Evolutionary conservation across 2,888 invertebrate genomes (phyloP).

Genomic region (Spilosoma lubricipeda): DNA sequence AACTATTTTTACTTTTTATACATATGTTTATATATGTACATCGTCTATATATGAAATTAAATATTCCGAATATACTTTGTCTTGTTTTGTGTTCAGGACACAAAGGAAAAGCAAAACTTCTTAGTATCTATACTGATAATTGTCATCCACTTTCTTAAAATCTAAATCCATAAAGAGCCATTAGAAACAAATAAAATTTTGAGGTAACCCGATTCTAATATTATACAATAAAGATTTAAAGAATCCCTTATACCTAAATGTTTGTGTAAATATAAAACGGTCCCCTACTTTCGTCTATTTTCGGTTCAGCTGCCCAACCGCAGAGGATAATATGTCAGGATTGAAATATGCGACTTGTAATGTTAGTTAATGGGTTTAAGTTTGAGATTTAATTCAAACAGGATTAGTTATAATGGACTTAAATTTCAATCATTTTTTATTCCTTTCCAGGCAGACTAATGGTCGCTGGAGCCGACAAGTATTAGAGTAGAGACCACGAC

Average conservation of each 20-base stretch:
- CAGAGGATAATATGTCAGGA: constrained; percentile 1
- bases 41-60: no score
- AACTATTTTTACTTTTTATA: no score
- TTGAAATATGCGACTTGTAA: constrained; percentile 1
- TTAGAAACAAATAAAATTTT: neutral
- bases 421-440: neutral
- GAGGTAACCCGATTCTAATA: neutral
- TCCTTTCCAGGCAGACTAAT: no score
- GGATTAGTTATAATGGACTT: neutral
- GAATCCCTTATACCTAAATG: neutral
- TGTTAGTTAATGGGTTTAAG: neutral
- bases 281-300: constrained; percentile 1
- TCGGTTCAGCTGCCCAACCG: neutral
- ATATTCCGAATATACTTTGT: neutral
- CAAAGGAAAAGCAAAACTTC: neutral
- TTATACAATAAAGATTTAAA: constrained; percentile 2
- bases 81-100: neutral
- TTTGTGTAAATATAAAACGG: constrained; percentile 9
- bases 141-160: neutral
- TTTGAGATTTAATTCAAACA: neutral
- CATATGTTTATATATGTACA: no score
- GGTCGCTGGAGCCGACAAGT: no score
- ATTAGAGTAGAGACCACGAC: no score
- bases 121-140: neutral
- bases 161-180: neutral